Percentiles rank a stretch among this genome's conserved stretches.
Conservation (phyloP, 2,113 vertebrate genomes). For the Nerophis lumbriciformis region DNA sequence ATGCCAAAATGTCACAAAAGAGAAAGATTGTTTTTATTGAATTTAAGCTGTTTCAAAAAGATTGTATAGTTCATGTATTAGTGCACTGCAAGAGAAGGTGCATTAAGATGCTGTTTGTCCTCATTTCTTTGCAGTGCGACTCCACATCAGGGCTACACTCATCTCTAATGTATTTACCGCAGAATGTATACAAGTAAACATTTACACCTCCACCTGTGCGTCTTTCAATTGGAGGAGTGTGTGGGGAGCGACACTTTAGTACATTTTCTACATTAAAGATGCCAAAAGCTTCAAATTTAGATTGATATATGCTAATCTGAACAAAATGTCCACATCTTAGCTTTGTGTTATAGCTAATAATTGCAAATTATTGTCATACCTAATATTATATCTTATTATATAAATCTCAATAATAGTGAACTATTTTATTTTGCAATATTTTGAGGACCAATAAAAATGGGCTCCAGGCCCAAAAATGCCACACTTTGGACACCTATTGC, state of each 20-base stretch:
- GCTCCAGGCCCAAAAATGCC: no score
- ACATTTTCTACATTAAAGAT: neutral
- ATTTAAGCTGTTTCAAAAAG: slow-evolving; percentile 34
- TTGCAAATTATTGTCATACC: no score
- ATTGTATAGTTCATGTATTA: slow-evolving; percentile 51
- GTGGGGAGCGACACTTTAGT: neutral
- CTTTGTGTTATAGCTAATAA: no score
- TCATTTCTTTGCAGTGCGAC: slow-evolving; percentile 14
- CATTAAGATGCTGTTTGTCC: neutral
- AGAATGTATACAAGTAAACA: slow-evolving; percentile 64
- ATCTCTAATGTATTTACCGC: slow-evolving; percentile 48
- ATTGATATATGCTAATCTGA: no score
- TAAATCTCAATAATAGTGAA: no score
- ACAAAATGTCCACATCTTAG: no score
- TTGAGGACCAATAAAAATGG: no score
- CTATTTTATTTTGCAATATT: no score
- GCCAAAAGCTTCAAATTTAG: no score
- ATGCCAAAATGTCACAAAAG: slow-evolving; percentile 39
- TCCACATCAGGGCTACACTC: slow-evolving; percentile 39
- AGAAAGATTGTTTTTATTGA: slow-evolving; percentile 44
- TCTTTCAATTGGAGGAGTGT: neutral
- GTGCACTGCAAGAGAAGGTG: slow-evolving; percentile 17
- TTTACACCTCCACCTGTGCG: slow-evolving; percentile 29
- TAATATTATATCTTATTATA: no score
- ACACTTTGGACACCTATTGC: no score